Evolutionary conservation across 2,888 invertebrate species (phyloP).

Genomic region (Cerastoderma edule): DNA sequence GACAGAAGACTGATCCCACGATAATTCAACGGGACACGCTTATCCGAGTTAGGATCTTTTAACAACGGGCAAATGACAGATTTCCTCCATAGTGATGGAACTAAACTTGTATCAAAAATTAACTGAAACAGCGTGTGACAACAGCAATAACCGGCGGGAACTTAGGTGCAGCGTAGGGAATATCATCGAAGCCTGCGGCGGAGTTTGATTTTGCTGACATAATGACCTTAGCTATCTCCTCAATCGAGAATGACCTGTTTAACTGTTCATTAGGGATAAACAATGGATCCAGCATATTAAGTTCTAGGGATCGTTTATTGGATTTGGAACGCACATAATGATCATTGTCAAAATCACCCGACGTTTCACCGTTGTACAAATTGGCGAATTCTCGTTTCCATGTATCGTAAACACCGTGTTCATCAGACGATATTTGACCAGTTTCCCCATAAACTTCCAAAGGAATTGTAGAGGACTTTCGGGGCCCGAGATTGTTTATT

Average conservation of each 20-base stretch:
- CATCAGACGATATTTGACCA: neutral
- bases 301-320: conserved; percentile 34
- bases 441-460: conserved; percentile 18
- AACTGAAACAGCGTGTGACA: neutral
- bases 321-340: conserved; percentile 17
- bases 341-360: conserved; percentile 18
- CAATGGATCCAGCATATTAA: conserved; percentile 24
- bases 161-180: conserved; percentile 28
- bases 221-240: conserved; percentile 18
- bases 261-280: conserved; percentile 8
- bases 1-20: conserved; percentile 30
- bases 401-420: conserved; percentile 22
- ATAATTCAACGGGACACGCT: conserved; percentile 19
- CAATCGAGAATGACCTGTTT: conserved; percentile 30
- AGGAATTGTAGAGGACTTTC: conserved; percentile 27
- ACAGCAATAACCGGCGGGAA: conserved; percentile 16
- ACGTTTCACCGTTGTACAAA: conserved; percentile 27
- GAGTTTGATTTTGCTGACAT: conserved; percentile 20
- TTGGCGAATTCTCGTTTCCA: conserved; percentile 35
- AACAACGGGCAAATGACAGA: conserved; percentile 20
- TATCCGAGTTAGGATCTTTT: conserved; percentile 12
- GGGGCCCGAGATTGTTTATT: conserved; percentile 40
- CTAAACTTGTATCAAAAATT: neutral
- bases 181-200: conserved; percentile 22
- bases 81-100: conserved; percentile 21